These are phyloP conservation scores for Channallabes apus DNA, from an alignment of 2,797 vertebrate genomes.

Conservation along the genomic window DNA sequence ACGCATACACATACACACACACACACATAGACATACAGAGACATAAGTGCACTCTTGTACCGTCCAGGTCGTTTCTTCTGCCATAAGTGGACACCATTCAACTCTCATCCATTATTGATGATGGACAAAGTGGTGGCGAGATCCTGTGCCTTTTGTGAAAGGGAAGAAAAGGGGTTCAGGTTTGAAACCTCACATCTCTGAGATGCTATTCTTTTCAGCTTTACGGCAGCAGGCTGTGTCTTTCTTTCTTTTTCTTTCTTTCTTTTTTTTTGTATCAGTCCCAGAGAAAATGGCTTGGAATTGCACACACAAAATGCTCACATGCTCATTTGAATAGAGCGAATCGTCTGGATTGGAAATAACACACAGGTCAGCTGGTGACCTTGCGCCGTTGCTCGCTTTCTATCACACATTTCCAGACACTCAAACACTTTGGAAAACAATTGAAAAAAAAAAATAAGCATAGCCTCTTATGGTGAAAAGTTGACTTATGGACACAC, in stretches of 20 bases:
- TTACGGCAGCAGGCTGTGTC: not conserved
- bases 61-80: slow-evolving; percentile 53
- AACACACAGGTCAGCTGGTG: slow-evolving; percentile 48
- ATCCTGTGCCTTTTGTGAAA: slow-evolving; percentile 63
- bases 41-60: slow-evolving; percentile 14
- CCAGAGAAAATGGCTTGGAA: slow-evolving; percentile 63
- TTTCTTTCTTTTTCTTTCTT: slow-evolving; percentile 61
- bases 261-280: slow-evolving; percentile 64
- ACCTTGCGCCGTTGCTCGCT: not conserved
- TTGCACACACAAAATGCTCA: slow-evolving; percentile 62
- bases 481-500: not conserved
- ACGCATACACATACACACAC: not conserved
- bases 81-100: slow-evolving; percentile 70
- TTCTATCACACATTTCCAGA: not conserved
- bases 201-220: slow-evolving; percentile 66
- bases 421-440: not conserved
- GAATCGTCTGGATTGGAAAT: slow-evolving; percentile 67
- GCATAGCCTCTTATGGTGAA: not conserved
- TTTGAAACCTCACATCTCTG: slow-evolving; percentile 68
- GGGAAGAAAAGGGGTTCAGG: slow-evolving; percentile 61
- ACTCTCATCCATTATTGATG: slow-evolving; percentile 78
- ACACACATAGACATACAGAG: not conserved
- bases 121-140: slow-evolving; percentile 74
- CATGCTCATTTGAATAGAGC: slow-evolving; percentile 62
- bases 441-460: not conserved